Evolutionary conservation across 2,797 vertebrate genomes (phyloP), one percentile per base, ranked within the genome.

Genomic region (Lepilemur septentrionalis): DNA sequence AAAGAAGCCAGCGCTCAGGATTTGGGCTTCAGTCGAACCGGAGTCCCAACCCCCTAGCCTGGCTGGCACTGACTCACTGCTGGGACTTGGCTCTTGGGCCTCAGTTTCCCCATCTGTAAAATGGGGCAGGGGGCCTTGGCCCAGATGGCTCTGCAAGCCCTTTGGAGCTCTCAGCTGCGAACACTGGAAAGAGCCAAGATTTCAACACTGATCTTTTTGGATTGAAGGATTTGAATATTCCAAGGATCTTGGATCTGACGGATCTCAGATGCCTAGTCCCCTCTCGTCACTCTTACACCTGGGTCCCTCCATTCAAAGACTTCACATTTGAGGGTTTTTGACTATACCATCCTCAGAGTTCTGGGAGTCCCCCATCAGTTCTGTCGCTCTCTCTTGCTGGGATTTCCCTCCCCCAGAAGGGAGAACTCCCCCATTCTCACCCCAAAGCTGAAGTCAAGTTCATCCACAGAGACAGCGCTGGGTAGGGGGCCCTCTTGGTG

Each of bases 101-200:
- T 97, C 83, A 89, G 91, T 98, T 87, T 96, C 61, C 65, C 85
- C 32, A 35, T 32, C 89, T 92, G 69, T 70, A 63, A 80, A 85
- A 82, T 55, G 75, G 59, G n/a, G 14, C 0, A 0, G 9, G 17
- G 38, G 55, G 10, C 55, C n/a, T 52, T 50, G 76, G 48, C 57
- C 32, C 30, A 23, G 12, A n/a, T 20, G 83, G 10, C 9, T 50
- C 70, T 15, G 9, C 30, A 35, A 65, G 30, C 57, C 18, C 10
- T 73, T 48, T 1, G 0, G 2, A 48, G 80, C 41, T 35, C 52
- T 25, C 35, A 32, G 30, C 80, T n/a, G 32, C 0, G 10, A 89
- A 61, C 32, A 2, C 79, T 22, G 63, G 9, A 35, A 79, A 12
- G 35, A 23, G 38, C 46, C 32, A 41, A 38, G 80, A 90, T 52